phyloP scores from a whole-genome alignment of 2,113 vertebrate genomes.

The Hemicordylus capensis region DNA sequence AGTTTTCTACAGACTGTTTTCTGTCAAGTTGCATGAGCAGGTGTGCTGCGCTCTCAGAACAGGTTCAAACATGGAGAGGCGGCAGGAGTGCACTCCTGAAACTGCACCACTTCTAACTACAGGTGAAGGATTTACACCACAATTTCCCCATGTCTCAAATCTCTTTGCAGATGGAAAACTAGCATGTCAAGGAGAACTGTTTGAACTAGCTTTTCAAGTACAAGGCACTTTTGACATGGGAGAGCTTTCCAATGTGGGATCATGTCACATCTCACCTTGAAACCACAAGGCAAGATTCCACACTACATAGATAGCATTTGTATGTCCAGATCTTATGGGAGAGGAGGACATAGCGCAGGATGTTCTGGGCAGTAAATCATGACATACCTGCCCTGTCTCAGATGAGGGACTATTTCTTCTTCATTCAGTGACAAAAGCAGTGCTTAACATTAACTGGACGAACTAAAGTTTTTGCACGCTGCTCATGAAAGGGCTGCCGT shows the following conservation, averaged over 20 bases:
- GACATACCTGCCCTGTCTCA: accelerated
- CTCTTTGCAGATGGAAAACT: background rate
- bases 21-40: background rate
- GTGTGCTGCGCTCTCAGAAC: no score
- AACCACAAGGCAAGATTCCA: background rate
- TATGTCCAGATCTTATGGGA: background rate
- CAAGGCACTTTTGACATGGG: background rate
- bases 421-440: background rate
- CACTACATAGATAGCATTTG: background rate
- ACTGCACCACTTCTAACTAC: background rate
- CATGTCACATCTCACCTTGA: background rate
- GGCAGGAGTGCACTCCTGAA: background rate
- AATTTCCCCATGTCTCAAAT: background rate
- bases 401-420: background rate
- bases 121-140: background rate
- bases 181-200: background rate
- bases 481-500: background rate
- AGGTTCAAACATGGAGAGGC: no score
- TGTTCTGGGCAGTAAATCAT: background rate
- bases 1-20: background rate
- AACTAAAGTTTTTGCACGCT: background rate
- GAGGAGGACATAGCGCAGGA: accelerated
- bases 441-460: background rate
- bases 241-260: background rate
- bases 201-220: background rate